These are phyloP conservation scores for Antrozous pallidus DNA, from an alignment of 2,797 vertebrate genomes.

Conservation along the genomic window DNA sequence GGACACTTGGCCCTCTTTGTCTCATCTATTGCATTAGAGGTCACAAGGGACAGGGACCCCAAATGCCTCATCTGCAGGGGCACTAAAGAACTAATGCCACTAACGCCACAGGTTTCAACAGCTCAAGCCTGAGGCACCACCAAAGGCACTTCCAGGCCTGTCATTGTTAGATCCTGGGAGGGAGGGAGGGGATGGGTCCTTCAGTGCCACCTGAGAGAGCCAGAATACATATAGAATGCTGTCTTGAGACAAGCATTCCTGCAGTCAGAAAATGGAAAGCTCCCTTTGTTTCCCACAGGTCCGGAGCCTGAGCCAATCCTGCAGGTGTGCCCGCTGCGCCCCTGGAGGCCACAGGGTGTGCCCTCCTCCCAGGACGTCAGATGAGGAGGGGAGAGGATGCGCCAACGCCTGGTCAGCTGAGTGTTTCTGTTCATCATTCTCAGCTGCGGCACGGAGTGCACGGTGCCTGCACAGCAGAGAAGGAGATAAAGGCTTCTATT, in stretches of 20 bases:
- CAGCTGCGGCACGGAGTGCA: background rate
- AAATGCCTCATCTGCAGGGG: background rate
- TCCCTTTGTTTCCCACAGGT: background rate
- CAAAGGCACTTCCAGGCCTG: background rate
- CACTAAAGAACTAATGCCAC: background rate
- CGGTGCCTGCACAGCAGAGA: background rate
- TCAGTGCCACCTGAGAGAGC: background rate
- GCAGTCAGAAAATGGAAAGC: background rate
- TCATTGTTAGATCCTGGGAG: background rate
- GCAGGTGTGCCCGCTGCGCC: background rate
- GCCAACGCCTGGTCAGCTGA: background rate
- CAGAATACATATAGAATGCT: background rate
- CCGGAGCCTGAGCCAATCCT: background rate
- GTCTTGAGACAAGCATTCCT: background rate
- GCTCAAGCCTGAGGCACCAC: background rate
- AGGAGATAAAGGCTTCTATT: background rate
- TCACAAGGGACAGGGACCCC: background rate
- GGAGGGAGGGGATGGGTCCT: background rate
- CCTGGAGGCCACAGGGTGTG: background rate
- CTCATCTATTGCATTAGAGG: background rate
- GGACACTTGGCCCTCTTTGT: background rate
- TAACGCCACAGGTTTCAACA: background rate
- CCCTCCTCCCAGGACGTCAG: background rate
- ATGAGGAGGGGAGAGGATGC: background rate
- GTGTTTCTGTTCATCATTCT: background rate